A percentile compares a stretch with the other conserved stretches of the same genome.
Evolutionary conservation across 2,113 vertebrate species (phyloP).

Genomic region (Blennius ocellaris): DNA sequence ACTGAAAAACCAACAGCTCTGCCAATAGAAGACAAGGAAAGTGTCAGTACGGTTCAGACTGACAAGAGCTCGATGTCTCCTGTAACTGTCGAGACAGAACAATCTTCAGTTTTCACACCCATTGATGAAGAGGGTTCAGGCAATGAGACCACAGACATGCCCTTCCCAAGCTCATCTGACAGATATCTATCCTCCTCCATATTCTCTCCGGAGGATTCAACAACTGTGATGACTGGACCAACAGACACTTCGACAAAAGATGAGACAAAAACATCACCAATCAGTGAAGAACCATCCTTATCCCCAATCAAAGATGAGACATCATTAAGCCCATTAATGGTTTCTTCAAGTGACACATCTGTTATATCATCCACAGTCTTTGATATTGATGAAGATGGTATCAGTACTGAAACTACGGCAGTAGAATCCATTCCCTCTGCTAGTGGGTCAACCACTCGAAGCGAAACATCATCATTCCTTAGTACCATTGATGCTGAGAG

Average conservation of each 20-base stretch:
- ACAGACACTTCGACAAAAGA: not conserved
- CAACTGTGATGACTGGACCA: no score
- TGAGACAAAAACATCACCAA: not conserved
- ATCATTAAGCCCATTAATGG: not conserved
- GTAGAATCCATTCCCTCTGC: not conserved
- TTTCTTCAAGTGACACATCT: not conserved
- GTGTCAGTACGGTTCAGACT: no score
- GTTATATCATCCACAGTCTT: not conserved
- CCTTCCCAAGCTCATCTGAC: no score
- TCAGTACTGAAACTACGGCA: not conserved
- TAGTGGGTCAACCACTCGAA: not conserved
- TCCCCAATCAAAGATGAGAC: not conserved
- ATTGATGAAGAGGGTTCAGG: no score
- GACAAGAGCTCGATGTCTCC: no score
- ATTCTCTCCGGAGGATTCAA: no score
- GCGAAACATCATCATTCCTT: not conserved
- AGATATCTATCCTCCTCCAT: no score
- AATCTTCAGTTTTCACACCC: no score
- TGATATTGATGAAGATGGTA: not conserved
- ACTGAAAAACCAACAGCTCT: no score
- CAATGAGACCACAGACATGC: no score
- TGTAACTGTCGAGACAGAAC: no score
- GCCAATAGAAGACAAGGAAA: no score
- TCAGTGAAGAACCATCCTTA: not conserved
- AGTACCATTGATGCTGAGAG: not conserved